phyloP scores from a whole-genome alignment of 1,140 invertebrate genomes.

The Bombus impatiens region DNA sequence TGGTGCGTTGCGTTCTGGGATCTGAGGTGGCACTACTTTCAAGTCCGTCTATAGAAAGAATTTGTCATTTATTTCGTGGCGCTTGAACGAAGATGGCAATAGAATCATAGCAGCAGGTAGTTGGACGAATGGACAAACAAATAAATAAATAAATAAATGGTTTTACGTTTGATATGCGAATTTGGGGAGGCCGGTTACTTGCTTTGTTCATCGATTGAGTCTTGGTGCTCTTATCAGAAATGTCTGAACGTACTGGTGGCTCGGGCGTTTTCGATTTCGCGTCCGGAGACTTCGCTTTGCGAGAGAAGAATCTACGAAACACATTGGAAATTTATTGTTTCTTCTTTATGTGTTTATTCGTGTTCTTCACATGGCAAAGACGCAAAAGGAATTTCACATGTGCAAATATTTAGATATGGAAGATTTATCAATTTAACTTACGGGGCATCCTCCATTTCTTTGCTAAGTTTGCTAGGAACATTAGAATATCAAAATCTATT shows the following conservation, averaged over 20 bases:
- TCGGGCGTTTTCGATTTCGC: conserved; percentile 89
- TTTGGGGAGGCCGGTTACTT: conserved; percentile 72
- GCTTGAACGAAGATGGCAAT: neutral
- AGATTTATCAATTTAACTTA: conserved; percentile 66
- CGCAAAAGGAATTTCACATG: neutral
- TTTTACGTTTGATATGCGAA: conserved; percentile 80
- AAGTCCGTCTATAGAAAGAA: conserved; percentile 83
- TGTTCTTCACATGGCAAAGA: neutral
- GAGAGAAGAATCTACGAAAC: conserved; percentile 89
- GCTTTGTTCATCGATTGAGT: conserved; percentile 49
- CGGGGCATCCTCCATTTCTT: conserved; percentile 76
- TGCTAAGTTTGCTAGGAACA: conserved; percentile 77
- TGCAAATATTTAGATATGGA: neutral
- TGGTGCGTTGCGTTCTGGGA: conserved; percentile 87
- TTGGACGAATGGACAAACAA: neutral
- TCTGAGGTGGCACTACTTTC: conserved; percentile 85
- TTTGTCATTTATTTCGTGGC: neutral
- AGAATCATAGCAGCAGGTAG: neutral
- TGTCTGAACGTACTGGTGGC: conserved; percentile 82
- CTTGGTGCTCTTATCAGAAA: conserved; percentile 79
- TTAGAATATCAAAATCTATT: conserved; percentile 41
- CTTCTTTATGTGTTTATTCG: neutral
- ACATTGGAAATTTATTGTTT: neutral
- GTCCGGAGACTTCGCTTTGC: conserved; percentile 86
- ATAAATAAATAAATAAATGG: conserved; percentile 18